A percentile compares a stretch with the other conserved stretches of the same genome.
phyloP scores from a whole-genome alignment of 2,888 invertebrate genomes.

The Tetropium fuscum region DNA sequence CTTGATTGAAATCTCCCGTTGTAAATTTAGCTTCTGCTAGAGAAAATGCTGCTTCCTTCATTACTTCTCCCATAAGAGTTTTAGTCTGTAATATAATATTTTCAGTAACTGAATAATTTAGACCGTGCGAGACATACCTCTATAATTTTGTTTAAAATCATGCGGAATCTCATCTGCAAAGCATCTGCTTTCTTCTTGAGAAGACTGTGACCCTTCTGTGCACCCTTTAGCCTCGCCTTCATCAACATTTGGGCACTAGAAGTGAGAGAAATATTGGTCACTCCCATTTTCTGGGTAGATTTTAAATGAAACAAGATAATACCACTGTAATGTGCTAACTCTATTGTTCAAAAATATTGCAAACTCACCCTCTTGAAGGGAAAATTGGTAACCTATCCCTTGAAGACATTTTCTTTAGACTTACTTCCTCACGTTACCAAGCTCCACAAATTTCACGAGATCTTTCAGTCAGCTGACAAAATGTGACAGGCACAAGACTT shows the following conservation, averaged over 20 bases:
- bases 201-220: conserved; percentile 98
- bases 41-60: conserved; percentile 99
- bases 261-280: conserved; percentile 51
- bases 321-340: too few species aligned
- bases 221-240: conserved; percentile 96
- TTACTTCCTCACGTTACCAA: conserved; percentile 14
- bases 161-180: conserved; percentile 96
- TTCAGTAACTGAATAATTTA: not conserved
- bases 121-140: conserved; percentile 75
- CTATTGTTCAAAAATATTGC: not conserved
- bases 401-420: conserved; percentile 74
- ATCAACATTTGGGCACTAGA: conserved; percentile 97
- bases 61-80: conserved; percentile 97
- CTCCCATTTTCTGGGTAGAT: conserved; percentile 53
- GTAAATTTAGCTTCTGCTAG: conserved; percentile 97
- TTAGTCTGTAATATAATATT: conserved; percentile 83
- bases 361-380: conserved; percentile 92
- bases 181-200: conserved; percentile 99
- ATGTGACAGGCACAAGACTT: conserved; percentile 27
- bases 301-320: too few species aligned
- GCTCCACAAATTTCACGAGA: conserved; percentile 31
- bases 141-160: conserved; percentile 97
- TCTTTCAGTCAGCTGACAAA: conserved; percentile 41
- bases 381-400: conserved; percentile 92
- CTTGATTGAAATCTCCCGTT: conserved; percentile 98